Conservation (phyloP, 1,140 invertebrate genomes). For the Drosophila ficusphila region DNA sequence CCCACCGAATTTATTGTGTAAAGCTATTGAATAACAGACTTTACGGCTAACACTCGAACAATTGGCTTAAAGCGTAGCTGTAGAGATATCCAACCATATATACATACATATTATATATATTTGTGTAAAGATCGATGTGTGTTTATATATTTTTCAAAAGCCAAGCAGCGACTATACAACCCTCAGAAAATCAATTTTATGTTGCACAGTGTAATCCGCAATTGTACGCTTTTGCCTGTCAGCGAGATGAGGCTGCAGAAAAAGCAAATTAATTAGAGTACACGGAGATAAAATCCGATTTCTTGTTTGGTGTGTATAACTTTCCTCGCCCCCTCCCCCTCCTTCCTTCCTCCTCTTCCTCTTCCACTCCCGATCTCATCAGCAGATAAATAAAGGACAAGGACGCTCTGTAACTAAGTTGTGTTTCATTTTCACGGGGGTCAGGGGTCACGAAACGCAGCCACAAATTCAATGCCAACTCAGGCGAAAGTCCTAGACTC, state of each 20-base stretch:
- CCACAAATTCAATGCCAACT: conserved; percentile 15
- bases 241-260: conserved; percentile 49
- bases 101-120: conserved; percentile 10
- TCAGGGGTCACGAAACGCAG: conserved; percentile 9
- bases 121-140: conserved; percentile 36
- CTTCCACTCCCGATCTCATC: conserved; percentile 4
- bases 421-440: conserved; percentile 3
- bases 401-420: conserved; percentile 44
- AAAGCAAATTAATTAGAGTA: conserved; percentile 56
- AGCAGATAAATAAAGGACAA: conserved; percentile 50
- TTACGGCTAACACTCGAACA: conserved; percentile 12
- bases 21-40: conserved; percentile 19
- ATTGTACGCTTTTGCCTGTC: conserved; percentile 39
- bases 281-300: conserved; percentile 52
- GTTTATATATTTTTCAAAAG: conserved; percentile 59
- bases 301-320: conserved; percentile 27
- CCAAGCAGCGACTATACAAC: conserved; percentile 8
- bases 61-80: conserved; percentile 28
- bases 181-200: conserved; percentile 1
- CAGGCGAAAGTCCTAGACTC: not conserved
- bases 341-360: not conserved
- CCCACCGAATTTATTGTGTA: conserved; percentile 78
- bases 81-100: conserved; percentile 22
- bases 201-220: conserved; percentile 32
- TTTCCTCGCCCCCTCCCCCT: not conserved